Evolutionary conservation across 2,113 vertebrate species (phyloP).

Genomic region (Mustela nigripes): DNA sequence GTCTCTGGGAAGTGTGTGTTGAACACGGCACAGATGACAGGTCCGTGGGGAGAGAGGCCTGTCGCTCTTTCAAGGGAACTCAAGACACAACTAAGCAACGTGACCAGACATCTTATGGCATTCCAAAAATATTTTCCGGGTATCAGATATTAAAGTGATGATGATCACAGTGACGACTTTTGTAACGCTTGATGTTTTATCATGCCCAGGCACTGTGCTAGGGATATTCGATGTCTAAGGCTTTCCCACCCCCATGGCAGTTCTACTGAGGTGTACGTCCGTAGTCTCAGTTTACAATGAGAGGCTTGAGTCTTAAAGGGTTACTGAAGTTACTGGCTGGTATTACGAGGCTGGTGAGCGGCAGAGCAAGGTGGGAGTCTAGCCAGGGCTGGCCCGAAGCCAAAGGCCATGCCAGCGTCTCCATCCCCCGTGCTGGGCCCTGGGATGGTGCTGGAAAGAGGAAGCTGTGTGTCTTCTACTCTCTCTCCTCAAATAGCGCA

Average conservation of each 20-base stretch:
- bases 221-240: background rate
- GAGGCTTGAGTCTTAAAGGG: background rate
- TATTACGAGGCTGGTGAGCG: background rate
- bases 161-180: constrained; percentile 14
- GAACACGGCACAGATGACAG: constrained; percentile 56
- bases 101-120: constrained; percentile 29
- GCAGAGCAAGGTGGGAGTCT: background rate
- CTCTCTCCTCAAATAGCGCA: background rate
- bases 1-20: background rate
- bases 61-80: constrained; percentile 55
- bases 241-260: too few species aligned
- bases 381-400: background rate
- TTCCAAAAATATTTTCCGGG: constrained; percentile 58
- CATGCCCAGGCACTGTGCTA: background rate
- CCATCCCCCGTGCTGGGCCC: background rate
- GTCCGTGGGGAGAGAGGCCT: constrained; percentile 36
- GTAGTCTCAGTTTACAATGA: background rate
- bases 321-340: background rate
- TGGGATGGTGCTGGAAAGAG: background rate
- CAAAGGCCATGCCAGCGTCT: background rate
- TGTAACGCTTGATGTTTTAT: background rate
- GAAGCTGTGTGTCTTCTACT: background rate
- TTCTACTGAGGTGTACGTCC: background rate
- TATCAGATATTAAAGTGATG: constrained; percentile 30
- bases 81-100: constrained; percentile 34